A percentile compares a stretch with the other conserved stretches of the same genome.
Evolutionary conservation across 2,113 vertebrate genomes (phyloP).

Genomic region (Carollia perspicillata): DNA sequence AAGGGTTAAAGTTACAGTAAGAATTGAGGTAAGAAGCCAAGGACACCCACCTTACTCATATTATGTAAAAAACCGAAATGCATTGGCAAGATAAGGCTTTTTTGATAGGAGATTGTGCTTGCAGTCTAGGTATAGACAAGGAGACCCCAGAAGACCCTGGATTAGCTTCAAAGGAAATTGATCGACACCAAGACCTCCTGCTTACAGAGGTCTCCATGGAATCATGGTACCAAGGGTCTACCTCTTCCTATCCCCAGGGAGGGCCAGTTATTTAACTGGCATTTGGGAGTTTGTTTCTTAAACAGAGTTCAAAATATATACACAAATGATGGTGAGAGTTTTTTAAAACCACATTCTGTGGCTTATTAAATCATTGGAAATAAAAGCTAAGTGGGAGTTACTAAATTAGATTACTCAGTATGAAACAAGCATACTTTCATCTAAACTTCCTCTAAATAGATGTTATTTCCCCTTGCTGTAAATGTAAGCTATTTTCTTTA

Average conservation of each 20-base stretch:
- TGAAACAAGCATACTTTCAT: slow-evolving; percentile 32
- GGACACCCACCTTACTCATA: neutral
- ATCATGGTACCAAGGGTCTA: neutral
- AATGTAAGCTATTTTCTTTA: neutral
- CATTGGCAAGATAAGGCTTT: neutral
- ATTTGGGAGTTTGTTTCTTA: neutral
- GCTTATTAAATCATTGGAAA: slow-evolving; percentile 34
- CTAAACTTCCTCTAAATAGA: slow-evolving; percentile 46
- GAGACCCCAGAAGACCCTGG: neutral
- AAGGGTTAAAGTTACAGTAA: neutral
- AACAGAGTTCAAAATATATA: neutral
- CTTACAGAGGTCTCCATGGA: neutral
- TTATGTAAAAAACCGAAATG: neutral
- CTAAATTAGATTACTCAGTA: neutral
- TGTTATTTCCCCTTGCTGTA: neutral
- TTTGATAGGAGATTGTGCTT: neutral
- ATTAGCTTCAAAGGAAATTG: neutral
- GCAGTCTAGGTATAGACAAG: neutral
- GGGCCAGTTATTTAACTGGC: neutral
- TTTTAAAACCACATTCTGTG: neutral
- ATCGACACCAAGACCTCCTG: neutral
- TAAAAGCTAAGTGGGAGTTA: neutral
- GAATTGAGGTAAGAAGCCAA: neutral
- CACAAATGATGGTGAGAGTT: neutral
- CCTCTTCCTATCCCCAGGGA: neutral